A percentile compares a stretch with the other conserved stretches of the same genome.
These are phyloP conservation scores for Cremastinae sp. DNA, from an alignment of 2,888 invertebrate species.

Conservation along the genomic window DNA sequence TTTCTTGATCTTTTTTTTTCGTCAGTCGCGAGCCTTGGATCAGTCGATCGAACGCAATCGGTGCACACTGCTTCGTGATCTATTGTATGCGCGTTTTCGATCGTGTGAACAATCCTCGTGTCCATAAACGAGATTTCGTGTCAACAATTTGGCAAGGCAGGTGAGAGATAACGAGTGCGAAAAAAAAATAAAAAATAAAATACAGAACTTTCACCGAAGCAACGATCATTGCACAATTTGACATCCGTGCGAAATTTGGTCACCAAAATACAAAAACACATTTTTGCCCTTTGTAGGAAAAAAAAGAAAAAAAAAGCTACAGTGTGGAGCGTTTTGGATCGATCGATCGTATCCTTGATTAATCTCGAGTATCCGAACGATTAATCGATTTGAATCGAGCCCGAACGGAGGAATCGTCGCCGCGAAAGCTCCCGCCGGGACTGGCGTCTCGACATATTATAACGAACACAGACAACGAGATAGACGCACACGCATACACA, in stretches of 20 bases:
- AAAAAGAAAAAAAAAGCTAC: constrained; percentile 47
- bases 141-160: not conserved
- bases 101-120: not conserved
- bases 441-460: constrained; percentile 63
- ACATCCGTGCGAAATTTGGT: not conserved
- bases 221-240: not conserved
- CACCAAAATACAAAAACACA: not conserved
- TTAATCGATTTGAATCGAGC: constrained; percentile 59
- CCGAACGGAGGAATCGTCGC: constrained; percentile 51
- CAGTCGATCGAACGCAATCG: constrained; percentile 66
- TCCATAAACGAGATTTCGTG: too few species aligned
- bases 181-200: not conserved
- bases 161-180: not conserved
- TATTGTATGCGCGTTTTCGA: constrained; percentile 2
- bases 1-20: constrained; percentile 13
- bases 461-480: constrained; percentile 56
- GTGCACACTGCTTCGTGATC: constrained; percentile 64
- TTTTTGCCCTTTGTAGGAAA: too few species aligned
- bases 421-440: constrained; percentile 64
- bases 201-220: not conserved
- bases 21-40: constrained; percentile 62
- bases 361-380: constrained; percentile 60
- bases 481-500: constrained; percentile 19
- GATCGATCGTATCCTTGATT: constrained; percentile 65
- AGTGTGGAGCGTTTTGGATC: constrained; percentile 67